phyloP scores from a whole-genome alignment of 2,888 invertebrate species.

The Oscheius sp. region DNA sequence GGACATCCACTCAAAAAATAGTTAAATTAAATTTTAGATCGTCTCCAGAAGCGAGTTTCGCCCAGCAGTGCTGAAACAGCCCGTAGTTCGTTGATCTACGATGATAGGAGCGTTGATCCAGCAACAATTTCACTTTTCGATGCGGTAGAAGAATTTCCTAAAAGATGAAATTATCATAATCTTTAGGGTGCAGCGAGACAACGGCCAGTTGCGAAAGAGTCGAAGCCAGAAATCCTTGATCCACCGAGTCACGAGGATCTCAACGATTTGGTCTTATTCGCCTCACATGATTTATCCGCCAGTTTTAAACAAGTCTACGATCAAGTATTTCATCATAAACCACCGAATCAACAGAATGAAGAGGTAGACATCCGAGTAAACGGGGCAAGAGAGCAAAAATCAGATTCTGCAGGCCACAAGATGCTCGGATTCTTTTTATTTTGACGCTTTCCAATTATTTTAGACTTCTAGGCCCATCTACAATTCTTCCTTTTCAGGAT shows the following conservation, averaged over 20 bases:
- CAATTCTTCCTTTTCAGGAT: constrained; percentile 39
- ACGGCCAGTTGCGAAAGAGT: background rate
- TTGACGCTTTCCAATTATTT: too few relatives aligned
- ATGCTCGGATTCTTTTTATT: too few relatives aligned
- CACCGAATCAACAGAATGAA: background rate
- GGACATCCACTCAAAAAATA: background rate
- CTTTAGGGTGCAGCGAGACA: constrained; percentile 10
- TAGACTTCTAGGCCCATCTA: too few relatives aligned
- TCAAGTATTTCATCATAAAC: constrained; percentile 53
- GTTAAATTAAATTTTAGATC: background rate
- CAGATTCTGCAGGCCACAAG: too few relatives aligned
- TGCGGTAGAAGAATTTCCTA: background rate
- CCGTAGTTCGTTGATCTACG: background rate
- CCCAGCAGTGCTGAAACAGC: background rate
- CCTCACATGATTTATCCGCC: constrained; percentile 55
- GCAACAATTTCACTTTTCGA: constrained; percentile 28
- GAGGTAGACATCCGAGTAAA: background rate
- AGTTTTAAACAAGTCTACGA: constrained; percentile 60
- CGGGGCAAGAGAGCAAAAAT: too few relatives aligned
- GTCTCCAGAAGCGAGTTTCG: background rate
- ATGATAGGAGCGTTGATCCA: constrained; percentile 19
- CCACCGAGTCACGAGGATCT: constrained; percentile 37
- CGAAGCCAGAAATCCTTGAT: background rate
- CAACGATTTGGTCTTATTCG: constrained; percentile 50
- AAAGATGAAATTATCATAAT: background rate